These are phyloP conservation scores for Hedya salicella DNA, from an alignment of 2,888 invertebrate species.

Conservation along the genomic window DNA sequence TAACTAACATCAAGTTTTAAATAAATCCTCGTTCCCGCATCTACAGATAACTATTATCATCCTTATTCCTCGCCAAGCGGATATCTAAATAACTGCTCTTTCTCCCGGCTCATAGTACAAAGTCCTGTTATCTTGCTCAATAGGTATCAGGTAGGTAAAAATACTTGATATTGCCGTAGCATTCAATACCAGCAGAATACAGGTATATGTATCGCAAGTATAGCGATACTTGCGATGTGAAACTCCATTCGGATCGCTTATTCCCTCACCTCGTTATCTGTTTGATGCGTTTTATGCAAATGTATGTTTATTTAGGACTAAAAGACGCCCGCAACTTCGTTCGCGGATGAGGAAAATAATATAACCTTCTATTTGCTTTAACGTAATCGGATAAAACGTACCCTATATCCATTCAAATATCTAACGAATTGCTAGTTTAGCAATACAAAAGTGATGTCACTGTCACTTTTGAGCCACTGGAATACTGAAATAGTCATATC, in stretches of 20 bases:
- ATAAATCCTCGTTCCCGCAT: background rate
- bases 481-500: too few species aligned
- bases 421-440: too few species aligned
- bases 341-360: too few species aligned
- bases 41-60: background rate
- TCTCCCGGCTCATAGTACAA: conserved; percentile 10
- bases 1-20: too few species aligned
- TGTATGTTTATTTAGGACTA: too few species aligned
- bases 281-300: background rate
- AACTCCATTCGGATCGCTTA: background rate
- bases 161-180: background rate
- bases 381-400: too few species aligned
- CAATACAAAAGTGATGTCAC: too few species aligned
- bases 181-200: background rate
- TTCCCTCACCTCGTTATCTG: background rate
- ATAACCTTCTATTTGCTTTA: too few species aligned
- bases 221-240: background rate
- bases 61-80: background rate
- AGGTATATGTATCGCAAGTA: too few species aligned
- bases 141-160: background rate
- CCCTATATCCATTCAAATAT: too few species aligned
- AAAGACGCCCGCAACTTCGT: too few species aligned
- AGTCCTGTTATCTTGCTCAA: background rate
- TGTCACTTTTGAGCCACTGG: too few species aligned
- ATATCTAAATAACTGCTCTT: conserved; percentile 21